Evolutionary conservation across 2,888 invertebrate species (phyloP).

Genomic region (Automeris io): DNA sequence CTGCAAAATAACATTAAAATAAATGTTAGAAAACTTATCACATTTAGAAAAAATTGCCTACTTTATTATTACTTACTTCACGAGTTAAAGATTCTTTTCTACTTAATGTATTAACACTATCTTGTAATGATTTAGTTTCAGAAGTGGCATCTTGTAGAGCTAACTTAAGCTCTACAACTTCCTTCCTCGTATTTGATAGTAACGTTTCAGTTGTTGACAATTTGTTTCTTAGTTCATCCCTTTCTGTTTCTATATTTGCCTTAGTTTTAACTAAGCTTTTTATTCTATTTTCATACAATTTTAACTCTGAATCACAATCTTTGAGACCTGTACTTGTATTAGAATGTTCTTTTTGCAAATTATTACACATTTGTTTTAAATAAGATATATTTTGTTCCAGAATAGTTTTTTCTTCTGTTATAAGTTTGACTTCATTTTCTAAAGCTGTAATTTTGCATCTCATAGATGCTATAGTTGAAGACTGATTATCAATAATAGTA

Average conservation of each 20-base stretch:
- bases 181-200: conserved; percentile 83
- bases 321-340: conserved; percentile 33
- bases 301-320: conserved; percentile 56
- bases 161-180: conserved; percentile 78
- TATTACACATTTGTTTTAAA: conserved; percentile 63
- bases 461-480: conserved; percentile 51
- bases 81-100: conserved; percentile 41
- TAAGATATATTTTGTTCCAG: conserved; percentile 61
- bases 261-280: conserved; percentile 71
- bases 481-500: conserved; percentile 53
- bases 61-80: conserved; percentile 34
- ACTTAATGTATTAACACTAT: conserved; percentile 57
- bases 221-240: conserved; percentile 77
- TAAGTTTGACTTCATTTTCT: conserved; percentile 63
- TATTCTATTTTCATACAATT: conserved; percentile 65
- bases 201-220: conserved; percentile 77
- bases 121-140: conserved; percentile 77
- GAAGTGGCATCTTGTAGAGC: conserved; percentile 80
- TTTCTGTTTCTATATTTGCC: conserved; percentile 80
- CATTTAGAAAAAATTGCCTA: background rate
- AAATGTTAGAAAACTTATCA: background rate
- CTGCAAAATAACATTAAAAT: conserved; percentile 34
- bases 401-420: conserved; percentile 58
- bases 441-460: conserved; percentile 54
- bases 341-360: conserved; percentile 45